A percentile compares a stretch with the other conserved stretches of the same genome.
These are phyloP conservation scores for Melanotaenia maccullochi DNA, from an alignment of 2,797 vertebrate species.

Conservation along the genomic window DNA sequence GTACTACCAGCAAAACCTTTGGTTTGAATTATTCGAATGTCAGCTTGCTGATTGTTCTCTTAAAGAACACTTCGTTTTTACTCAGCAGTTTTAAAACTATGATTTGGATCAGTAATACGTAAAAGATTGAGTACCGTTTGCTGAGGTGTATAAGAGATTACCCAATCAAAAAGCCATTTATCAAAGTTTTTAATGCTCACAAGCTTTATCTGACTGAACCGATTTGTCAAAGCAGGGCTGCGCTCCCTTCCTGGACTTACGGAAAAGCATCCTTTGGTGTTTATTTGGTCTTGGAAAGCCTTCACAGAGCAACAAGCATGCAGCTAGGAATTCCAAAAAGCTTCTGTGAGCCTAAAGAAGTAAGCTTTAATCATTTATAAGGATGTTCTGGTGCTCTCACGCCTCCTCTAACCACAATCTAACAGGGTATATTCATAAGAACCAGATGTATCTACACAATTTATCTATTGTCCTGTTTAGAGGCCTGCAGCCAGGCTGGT, in stretches of 20 bases:
- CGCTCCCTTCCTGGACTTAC: neutral
- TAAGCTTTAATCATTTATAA: slow-evolving; percentile 59
- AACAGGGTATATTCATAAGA: slow-evolving; percentile 69
- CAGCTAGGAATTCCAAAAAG: slow-evolving; percentile 32
- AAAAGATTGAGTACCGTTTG: slow-evolving; percentile 30
- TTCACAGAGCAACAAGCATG: slow-evolving; percentile 12
- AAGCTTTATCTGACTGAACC: slow-evolving; percentile 7
- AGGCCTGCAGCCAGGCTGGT: slow-evolving; percentile 50
- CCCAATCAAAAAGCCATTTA: neutral
- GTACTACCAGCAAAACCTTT: slow-evolving; percentile 62
- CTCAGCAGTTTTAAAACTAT: slow-evolving; percentile 44
- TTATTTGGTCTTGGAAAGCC: slow-evolving; percentile 19
- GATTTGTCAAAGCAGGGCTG: slow-evolving; percentile 9
- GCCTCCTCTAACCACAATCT: slow-evolving; percentile 63
- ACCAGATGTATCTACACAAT: slow-evolving; percentile 79
- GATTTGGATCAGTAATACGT: slow-evolving; percentile 37
- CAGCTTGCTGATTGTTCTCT: slow-evolving; percentile 57
- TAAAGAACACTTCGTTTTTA: slow-evolving; percentile 57
- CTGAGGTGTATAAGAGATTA: slow-evolving; percentile 4
- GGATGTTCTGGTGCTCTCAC: slow-evolving; percentile 60
- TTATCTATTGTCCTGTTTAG: slow-evolving; percentile 76
- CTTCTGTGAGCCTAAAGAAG: slow-evolving; percentile 56
- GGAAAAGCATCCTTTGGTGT: neutral
- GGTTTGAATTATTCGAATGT: slow-evolving; percentile 77
- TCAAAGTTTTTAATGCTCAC: neutral